Percentiles rank a stretch among this genome's conserved stretches.
These are phyloP conservation scores for Cremastobaeus sp. DNA, from an alignment of 2,888 invertebrate genomes.

Conservation along the genomic window DNA sequence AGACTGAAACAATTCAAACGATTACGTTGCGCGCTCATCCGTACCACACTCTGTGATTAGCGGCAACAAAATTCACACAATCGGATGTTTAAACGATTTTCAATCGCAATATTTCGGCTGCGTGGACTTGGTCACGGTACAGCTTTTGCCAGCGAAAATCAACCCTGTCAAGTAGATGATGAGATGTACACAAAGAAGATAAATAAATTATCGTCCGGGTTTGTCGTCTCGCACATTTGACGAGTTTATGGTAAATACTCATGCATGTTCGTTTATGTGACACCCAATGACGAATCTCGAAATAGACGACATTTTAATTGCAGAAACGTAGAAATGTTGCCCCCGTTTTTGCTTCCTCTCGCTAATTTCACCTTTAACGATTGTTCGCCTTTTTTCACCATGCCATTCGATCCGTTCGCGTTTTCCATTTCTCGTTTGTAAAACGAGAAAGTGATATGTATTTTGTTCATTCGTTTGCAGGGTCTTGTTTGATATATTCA, in stretches of 20 bases:
- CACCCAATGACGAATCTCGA: constrained; percentile 57
- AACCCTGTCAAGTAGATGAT: constrained; percentile 11
- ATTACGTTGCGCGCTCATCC: constrained; percentile 1
- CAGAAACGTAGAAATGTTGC: constrained; percentile 26
- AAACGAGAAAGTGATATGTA: too few relatives aligned
- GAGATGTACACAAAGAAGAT: constrained; percentile 26
- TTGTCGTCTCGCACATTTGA: constrained; percentile 31
- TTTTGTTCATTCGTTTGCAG: too few relatives aligned
- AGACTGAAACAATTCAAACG: constrained; percentile 8
- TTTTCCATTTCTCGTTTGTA: too few relatives aligned
- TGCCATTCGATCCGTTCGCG: too few relatives aligned
- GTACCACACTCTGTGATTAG: too few relatives aligned
- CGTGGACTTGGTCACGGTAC: constrained; percentile 3
- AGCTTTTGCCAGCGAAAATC: constrained; percentile 4
- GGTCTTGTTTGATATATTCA: too few relatives aligned
- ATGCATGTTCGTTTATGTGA: constrained; percentile 48
- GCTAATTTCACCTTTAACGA: too few relatives aligned
- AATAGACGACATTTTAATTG: constrained; percentile 54
- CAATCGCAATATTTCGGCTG: constrained; percentile 12
- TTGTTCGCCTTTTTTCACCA: too few relatives aligned
- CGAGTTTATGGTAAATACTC: constrained; percentile 43
- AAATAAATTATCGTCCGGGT: constrained; percentile 35
- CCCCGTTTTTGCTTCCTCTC: constrained; percentile 43
- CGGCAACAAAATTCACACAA: not conserved
- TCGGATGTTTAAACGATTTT: constrained; percentile 2